These are phyloP conservation scores for Hypselothyrea guttata DNA, from an alignment of 2,888 invertebrate genomes.

Conservation along the genomic window DNA sequence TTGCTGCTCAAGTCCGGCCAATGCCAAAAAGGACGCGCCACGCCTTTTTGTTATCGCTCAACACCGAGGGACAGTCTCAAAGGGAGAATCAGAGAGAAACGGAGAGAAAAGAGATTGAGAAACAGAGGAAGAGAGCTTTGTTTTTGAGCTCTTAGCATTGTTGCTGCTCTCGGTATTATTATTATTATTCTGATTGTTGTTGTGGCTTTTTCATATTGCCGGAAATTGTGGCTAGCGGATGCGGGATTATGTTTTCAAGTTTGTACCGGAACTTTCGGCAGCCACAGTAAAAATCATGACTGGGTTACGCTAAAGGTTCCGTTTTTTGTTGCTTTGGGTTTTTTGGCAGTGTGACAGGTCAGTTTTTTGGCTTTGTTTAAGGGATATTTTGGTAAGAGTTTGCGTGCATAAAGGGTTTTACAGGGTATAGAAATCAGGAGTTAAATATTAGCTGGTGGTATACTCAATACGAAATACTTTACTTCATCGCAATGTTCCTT, in stretches of 20 bases:
- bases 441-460: too few species aligned
- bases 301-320: constrained; percentile 30
- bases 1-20: constrained; percentile 49
- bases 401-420: constrained; percentile 4
- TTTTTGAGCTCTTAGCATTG: constrained; percentile 41
- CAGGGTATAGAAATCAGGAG: too few species aligned
- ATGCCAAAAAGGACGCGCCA: constrained; percentile 48
- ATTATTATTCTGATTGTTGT: constrained; percentile 27
- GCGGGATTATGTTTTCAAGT: constrained; percentile 73
- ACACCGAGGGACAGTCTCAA: too few species aligned
- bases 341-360: constrained; percentile 25
- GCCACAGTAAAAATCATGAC: constrained; percentile 34
- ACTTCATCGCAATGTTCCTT: too few species aligned
- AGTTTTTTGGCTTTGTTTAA: constrained; percentile 10
- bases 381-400: constrained; percentile 14
- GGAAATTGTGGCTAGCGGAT: constrained; percentile 72
- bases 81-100: too few species aligned
- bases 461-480: too few species aligned
- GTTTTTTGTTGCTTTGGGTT: constrained; percentile 5
- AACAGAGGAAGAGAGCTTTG: constrained; percentile 32
- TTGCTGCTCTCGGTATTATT: constrained; percentile 18
- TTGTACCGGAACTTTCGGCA: constrained; percentile 59
- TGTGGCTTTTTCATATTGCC: constrained; percentile 71
- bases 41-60: constrained; percentile 54
- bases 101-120: too few species aligned